Conservation (phyloP, 2,797 vertebrate species). For the Aythya fuligula region DNA sequence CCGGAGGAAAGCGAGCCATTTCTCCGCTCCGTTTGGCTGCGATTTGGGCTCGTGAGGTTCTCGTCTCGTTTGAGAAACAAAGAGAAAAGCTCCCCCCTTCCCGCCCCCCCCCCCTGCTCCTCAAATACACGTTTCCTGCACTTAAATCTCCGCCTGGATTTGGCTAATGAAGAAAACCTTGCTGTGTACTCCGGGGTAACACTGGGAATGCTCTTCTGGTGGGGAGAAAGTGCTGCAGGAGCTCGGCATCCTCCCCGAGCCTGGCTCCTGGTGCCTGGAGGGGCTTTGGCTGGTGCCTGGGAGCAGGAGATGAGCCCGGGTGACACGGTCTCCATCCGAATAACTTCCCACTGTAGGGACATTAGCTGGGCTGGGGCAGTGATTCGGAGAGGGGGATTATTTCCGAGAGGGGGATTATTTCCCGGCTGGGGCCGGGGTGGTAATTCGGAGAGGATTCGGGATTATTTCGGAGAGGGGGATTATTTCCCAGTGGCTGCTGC, state of each 20-base stretch:
- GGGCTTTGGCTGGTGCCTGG: background rate
- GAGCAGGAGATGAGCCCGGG: background rate
- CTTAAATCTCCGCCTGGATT: background rate
- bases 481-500: background rate
- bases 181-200: background rate
- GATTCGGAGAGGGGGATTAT: background rate
- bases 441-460: background rate
- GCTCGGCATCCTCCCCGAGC: background rate
- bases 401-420: background rate
- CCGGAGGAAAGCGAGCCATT: rapidly evolving
- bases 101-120: background rate
- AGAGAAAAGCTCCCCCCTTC: background rate
- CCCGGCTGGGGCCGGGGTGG: background rate
- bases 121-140: background rate
- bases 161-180: background rate
- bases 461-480: background rate
- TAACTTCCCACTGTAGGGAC: background rate
- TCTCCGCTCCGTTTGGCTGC: background rate
- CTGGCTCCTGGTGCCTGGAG: background rate
- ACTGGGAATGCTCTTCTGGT: background rate
- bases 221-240: rapidly evolving
- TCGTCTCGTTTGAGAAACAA: background rate
- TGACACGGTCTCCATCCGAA: background rate
- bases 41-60: background rate
- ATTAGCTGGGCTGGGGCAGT: background rate